Conservation (phyloP, 2,797 vertebrate species). For the Acomys russatus region DNA sequence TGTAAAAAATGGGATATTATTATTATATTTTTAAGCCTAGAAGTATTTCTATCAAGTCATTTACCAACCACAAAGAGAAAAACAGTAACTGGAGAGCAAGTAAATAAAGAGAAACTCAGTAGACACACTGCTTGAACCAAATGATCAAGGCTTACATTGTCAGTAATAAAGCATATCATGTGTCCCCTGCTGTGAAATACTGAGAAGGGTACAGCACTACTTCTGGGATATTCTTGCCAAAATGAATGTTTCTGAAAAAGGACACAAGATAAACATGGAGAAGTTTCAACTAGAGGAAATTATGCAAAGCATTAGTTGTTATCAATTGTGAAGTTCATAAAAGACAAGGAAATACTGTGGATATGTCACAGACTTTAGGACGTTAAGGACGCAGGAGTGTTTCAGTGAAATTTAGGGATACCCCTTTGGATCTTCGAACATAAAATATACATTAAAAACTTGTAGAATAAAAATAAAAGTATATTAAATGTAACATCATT, state of each 20-base stretch:
- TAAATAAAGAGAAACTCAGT: conserved; percentile 15
- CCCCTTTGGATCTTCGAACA: not conserved
- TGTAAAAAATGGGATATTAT: not conserved
- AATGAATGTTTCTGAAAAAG: conserved; percentile 8
- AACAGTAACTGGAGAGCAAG: conserved; percentile 55
- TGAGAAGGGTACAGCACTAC: not conserved
- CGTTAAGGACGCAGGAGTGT: not conserved
- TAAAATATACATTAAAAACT: conserved; percentile 57
- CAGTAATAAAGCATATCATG: conserved; percentile 25
- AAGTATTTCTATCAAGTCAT: conserved; percentile 22
- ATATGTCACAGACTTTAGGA: not conserved
- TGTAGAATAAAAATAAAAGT: conserved; percentile 38
- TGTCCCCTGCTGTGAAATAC: not conserved
- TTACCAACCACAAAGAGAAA: conserved; percentile 53
- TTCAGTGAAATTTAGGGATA: conserved; percentile 53
- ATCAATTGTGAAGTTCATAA: conserved; percentile 38
- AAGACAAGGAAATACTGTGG: conserved; percentile 22
- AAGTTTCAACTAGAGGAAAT: not conserved
- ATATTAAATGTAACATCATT: conserved; percentile 50
- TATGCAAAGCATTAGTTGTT: conserved; percentile 51
- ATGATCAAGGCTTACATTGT: conserved; percentile 19
- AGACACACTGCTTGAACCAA: not conserved
- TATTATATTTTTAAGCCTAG: conserved; percentile 13
- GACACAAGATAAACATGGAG: not conserved
- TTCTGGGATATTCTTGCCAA: conserved; percentile 7